Evolutionary conservation across 2,888 invertebrate genomes (phyloP), one percentile per base, ranked within the genome.

Genomic region (Rhaphigaster nebulosa): DNA sequence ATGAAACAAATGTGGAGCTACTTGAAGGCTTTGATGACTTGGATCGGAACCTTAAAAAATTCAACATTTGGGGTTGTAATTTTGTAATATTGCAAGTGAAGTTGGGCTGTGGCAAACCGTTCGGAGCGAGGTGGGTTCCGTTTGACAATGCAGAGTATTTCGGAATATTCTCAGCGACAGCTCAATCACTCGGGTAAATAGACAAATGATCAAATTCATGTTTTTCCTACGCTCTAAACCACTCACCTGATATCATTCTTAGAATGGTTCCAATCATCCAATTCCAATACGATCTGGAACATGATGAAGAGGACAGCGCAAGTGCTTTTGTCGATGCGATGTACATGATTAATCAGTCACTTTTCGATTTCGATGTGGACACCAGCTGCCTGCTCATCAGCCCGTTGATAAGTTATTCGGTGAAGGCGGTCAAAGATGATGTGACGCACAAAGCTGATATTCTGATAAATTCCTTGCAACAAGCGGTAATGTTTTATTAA

Each of bases 11-110:
- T 41, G n/a, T 5, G 15, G 45, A 50, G n/a, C 34, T 84, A n/a
- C 45, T 84, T 1, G 45, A 84, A 84, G 84, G 84, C n/a, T 84
- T 84, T n/a, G 84, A 84, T 84, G 84, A 84, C 15, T 45, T 84
- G 45, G 84, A 84, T 45, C 84, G 84, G n/a, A 45, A 50, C 13
- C 26, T 84, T 13, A 84, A 50, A 50, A 84, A 84, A n/a, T 23
- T 84, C 3, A 84, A 18, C 13, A n/a, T 50, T 41, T 84, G 84
- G 84, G 84, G 84, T 41, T 84, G 84, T 50, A n/a, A 50, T 84
- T 84, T 84, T n/a, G 84, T 84, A n/a, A 45, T 84, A 84, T n/a
- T 84, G 50, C 84, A 84, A 84, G 45, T 84, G 6, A 50, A 84
- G 45, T 84, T 45, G 45, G 23, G 15, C 12, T 26, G 6, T 18